Evolutionary conservation across 2,888 invertebrate species (phyloP), one percentile per base, ranked within the genome.

Genomic region (Lampropteryx suffumata): DNA sequence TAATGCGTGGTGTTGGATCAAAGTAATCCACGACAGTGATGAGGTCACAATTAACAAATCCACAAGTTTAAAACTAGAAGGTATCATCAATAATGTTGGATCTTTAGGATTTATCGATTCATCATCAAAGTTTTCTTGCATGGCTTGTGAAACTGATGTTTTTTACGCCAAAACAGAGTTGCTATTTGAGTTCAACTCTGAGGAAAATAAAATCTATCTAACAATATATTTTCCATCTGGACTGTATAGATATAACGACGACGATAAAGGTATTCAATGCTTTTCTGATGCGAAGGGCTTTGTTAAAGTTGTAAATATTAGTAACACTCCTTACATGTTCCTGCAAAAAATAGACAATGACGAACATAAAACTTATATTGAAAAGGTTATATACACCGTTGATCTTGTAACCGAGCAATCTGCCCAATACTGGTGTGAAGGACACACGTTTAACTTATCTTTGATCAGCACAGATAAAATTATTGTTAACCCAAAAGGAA

Each of bases 361-460:
- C 9, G 50, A 53, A 30, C 40, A 49, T 13, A 47, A 43, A 7
- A 48, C 60, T 37, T 53, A 45, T 11, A 55, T 72, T 40, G 82
- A 80, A 64, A 90, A 89, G 75, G 60, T 73, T 10, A 83, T 92
- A 3, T 93, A 91, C 56, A 73, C 84, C 45, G 65, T 94, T 1
- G 80, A 91, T 57, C 70, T 92, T 1, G 78, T 91, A 32, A 85
- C 81, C 1, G 81, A 92, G 32, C 84, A 88, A 50, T 89, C 92
- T 0, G 93, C 93, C 0, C 86, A 92, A 57, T 94, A 94, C 69
- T 94, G 93, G 93, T 94, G 94, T 68, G 92, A 92, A 74, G 92
- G 92, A 0, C 92, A 92, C 60, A 84, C 91, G 3, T 79, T 79
- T 47, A 80, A 91, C 52, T 91, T 92, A 62, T 73, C 86, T n/a